Percentiles rank a stretch among this genome's conserved stretches.
Evolutionary conservation across 1,140 invertebrate genomes (phyloP).

Genomic region (Tetramorium alpestre): DNA sequence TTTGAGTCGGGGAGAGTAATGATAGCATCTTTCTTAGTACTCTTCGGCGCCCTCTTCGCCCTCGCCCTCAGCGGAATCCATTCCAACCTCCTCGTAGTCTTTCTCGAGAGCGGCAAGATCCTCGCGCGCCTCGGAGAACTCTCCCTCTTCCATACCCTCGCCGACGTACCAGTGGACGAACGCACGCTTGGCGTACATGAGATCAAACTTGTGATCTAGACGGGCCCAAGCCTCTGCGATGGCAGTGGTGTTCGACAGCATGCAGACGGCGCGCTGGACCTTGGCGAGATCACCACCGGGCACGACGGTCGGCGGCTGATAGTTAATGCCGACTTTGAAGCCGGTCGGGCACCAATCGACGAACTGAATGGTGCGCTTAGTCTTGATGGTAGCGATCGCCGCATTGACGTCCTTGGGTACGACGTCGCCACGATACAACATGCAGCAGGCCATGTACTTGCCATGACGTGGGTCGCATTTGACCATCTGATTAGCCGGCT

Average conservation of each 20-base stretch:
- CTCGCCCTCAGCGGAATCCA: constrained; percentile 72
- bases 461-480: constrained; percentile 89
- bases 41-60: constrained; percentile 70
- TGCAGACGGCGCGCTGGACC: constrained; percentile 71
- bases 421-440: constrained; percentile 72
- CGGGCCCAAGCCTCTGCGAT: constrained; percentile 71
- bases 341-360: constrained; percentile 91
- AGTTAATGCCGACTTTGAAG: constrained; percentile 87
- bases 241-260: constrained; percentile 79
- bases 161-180: constrained; percentile 74
- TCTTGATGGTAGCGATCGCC: constrained; percentile 72
- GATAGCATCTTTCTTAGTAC: constrained; percentile 64
- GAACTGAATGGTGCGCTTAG: constrained; percentile 82
- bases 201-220: constrained; percentile 71
- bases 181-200: constrained; percentile 72
- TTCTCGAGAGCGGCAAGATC: constrained; percentile 71
- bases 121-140: constrained; percentile 72
- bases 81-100: constrained; percentile 72
- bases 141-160: constrained; percentile 73
- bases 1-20: background rate
- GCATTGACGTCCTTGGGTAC: constrained; percentile 73
- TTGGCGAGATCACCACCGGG: constrained; percentile 73
- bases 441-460: constrained; percentile 84
- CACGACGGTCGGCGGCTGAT: constrained; percentile 71
- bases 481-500: constrained; percentile 89